A percentile compares a stretch with the other conserved stretches of the same genome.
Evolutionary conservation across 2,113 vertebrate species (phyloP).

Genomic region (Psammodynastes pulverulentus): DNA sequence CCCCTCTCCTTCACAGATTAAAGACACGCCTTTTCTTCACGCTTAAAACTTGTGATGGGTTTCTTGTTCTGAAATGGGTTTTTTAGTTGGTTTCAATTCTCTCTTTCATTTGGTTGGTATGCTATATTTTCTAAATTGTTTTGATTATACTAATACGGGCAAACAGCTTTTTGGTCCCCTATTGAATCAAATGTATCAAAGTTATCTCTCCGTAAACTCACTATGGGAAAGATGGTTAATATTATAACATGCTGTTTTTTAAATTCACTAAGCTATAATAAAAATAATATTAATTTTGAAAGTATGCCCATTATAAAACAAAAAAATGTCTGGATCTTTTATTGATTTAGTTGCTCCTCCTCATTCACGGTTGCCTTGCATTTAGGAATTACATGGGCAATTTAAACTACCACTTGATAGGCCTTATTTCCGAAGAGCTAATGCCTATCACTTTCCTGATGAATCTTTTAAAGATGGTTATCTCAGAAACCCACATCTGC

Average conservation of each 20-base stretch:
- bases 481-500: constrained; percentile 84
- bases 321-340: not conserved
- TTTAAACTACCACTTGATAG: constrained; percentile 80
- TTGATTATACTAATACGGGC: not conserved
- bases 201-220: not conserved
- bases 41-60: not conserved
- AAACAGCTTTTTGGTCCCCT: not conserved
- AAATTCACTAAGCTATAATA: not conserved
- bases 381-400: constrained; percentile 82
- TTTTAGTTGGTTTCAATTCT: not conserved
- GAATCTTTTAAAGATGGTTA: constrained; percentile 88
- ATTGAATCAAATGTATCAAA: not conserved
- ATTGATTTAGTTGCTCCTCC: not conserved
- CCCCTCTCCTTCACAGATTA: not conserved
- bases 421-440: constrained; percentile 87
- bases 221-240: not conserved
- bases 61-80: not conserved
- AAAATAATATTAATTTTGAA: not conserved
- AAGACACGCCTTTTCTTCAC: not conserved
- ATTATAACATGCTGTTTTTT: not conserved
- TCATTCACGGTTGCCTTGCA: constrained; percentile 33
- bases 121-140: not conserved
- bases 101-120: not conserved
- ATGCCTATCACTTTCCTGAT: constrained; percentile 87
- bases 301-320: not conserved